A percentile compares a stretch with the other conserved stretches of the same genome.
Evolutionary conservation across 2,888 invertebrate genomes (phyloP).

Genomic region (Neoascia interrupta): DNA sequence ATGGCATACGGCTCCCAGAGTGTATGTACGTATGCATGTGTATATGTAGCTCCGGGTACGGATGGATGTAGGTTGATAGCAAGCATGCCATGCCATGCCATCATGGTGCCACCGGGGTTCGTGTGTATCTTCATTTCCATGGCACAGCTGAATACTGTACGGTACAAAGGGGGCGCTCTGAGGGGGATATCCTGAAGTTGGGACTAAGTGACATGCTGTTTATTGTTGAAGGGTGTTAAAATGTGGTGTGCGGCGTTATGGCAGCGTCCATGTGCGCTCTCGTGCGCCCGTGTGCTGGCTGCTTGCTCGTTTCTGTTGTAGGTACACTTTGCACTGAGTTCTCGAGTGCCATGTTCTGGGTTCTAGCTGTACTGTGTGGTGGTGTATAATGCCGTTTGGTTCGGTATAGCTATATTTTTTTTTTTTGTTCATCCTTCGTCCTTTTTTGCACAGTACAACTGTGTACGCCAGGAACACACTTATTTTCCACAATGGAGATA

Average conservation of each 20-base stretch:
- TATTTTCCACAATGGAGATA: constrained; percentile 69
- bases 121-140: constrained; percentile 78
- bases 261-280: constrained; percentile 64
- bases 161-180: constrained; percentile 34
- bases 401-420: constrained; percentile 38
- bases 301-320: constrained; percentile 50
- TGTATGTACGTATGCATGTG: constrained; percentile 35
- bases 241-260: constrained; percentile 76
- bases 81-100: constrained; percentile 50
- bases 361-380: constrained; percentile 22
- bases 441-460: constrained; percentile 48
- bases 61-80: constrained; percentile 54
- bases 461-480: constrained; percentile 68
- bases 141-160: constrained; percentile 72
- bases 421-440: constrained; percentile 21
- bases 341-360: constrained; percentile 53
- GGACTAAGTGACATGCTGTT: constrained; percentile 79
- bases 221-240: constrained; percentile 80
- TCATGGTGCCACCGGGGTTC: constrained; percentile 73
- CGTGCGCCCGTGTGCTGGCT: constrained; percentile 62
- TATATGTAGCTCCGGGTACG: constrained; percentile 23
- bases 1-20: constrained; percentile 67
- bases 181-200: constrained; percentile 77
- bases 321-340: constrained; percentile 52
- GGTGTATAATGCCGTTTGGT: constrained; percentile 60